Evolutionary conservation across 2,797 vertebrate species (phyloP), one percentile per base, ranked within the genome.

Genomic region (Cirrhinus molitorella): DNA sequence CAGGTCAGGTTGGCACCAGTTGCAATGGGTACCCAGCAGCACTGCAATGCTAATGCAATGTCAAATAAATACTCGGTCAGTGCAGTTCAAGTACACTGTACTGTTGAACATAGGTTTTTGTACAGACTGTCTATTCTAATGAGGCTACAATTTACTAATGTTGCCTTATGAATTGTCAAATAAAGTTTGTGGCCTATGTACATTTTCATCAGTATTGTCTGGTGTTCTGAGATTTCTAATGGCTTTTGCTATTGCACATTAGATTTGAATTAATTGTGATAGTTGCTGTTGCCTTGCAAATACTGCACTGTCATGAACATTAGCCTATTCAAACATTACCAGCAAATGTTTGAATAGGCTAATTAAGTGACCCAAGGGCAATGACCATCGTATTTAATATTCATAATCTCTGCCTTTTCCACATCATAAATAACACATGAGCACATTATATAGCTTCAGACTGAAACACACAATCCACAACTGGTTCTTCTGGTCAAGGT

Each of bases 311-410:
- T 23, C 19, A 74, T 55, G 6, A 16, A 23, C n/a, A n/a, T n/a
- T n/a, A n/a, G n/a, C n/a, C n/a, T n/a, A n/a, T n/a, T n/a, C n/a
- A n/a, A n/a, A n/a, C n/a, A 13, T 13, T 14, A 73, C 34, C 16
- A 31, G 68, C 2, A 71, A 71, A 17, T 28, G 43, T 71, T 19
- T 28, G 43, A 71, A 49, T 28, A 49, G 57, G 16, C 43, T 10
- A 47, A 31, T n/a, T n/a, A 31, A 65, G 40, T 65, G 34, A 43
- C 23, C 11, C 11, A 4, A 17, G 47, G 49, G 66, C 11, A 70
- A 71, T 45, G 49, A 40, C 31, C 9, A 70, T 21, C 16, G 31
- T 43, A 45, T 12, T 40, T 55, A 79, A 68, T 80, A 80, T 80
- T 80, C 51, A 80, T 31, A 34, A 80, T 55, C 23, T 70, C 47